Evolutionary conservation across 1,140 invertebrate genomes (phyloP), one percentile per base, ranked within the genome.

Genomic region (Conus ventricosus): DNA sequence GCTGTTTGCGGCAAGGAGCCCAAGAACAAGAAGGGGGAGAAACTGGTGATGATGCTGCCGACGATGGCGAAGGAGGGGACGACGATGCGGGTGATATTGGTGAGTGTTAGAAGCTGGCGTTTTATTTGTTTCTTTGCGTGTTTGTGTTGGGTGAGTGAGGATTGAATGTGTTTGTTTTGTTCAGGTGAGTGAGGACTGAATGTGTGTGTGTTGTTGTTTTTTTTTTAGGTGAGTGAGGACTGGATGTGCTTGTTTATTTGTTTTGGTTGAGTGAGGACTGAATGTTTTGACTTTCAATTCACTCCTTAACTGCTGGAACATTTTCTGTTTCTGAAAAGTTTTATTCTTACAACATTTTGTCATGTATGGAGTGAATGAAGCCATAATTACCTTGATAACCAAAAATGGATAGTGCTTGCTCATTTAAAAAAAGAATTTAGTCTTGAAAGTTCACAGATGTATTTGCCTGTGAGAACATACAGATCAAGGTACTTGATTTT

Each of bases 1-100:
- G 95, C 95, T n/a, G 93, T 96, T 60, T 96, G 96, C 93, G 96
- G 96, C 15, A 93, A 94, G 90, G 92, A 89, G 17, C 81, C 90
- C 3, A 80, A 89, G 20, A 27, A 60, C 80, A 81, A 81, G 80
- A 88, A 88, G 39, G 53, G 7, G 20, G 83, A 4, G 27, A 39
- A 23, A 39, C 23, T 51, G 54, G 84, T 39, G n/a, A n/a, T 82
- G 86, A 78, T 27, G 39, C 20, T 25, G 63, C n/a, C 5, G 55
- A 78, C 23, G 80, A 76, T n/a, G 86, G 15, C 63, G 86, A 88
- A 60, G 80, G 27, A 15, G 81, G 80, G 81, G 71, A 83, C 55
- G 86, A 81, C 5, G 85, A 87, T 78, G 7, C 11, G n/a, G 76
- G 27, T 6, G 80, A 81, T 23, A 81, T 81, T 17, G 80, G 80